Evolutionary conservation across 2,797 vertebrate species (phyloP).

Genomic region (Chelon auratus): DNA sequence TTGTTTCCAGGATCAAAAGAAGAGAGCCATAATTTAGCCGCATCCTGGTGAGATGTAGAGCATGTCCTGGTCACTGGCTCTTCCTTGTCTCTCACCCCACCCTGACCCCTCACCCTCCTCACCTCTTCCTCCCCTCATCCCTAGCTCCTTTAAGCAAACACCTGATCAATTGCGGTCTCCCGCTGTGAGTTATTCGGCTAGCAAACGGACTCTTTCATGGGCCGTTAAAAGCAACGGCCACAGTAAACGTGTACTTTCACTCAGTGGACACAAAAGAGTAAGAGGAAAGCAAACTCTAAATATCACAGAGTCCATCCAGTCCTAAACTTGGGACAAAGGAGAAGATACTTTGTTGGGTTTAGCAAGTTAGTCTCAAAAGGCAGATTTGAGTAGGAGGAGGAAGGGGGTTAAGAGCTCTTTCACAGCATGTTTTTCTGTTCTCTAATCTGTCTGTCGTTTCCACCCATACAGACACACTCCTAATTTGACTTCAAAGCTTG

Average conservation of each 20-base stretch:
- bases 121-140: slow-evolving; percentile 37
- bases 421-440: slow-evolving; percentile 52
- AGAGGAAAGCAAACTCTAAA: slow-evolving; percentile 51
- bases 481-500: slow-evolving; percentile 76
- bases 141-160: slow-evolving; percentile 33
- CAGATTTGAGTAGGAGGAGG: slow-evolving; percentile 41
- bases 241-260: slow-evolving; percentile 65
- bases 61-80: slow-evolving; percentile 59
- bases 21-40: slow-evolving; percentile 70
- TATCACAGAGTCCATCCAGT: slow-evolving; percentile 26
- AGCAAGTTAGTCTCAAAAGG: slow-evolving; percentile 42
- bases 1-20: slow-evolving; percentile 75
- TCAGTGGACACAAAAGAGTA: slow-evolving; percentile 42
- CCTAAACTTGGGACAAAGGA: slow-evolving; percentile 63
- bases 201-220: slow-evolving; percentile 25
- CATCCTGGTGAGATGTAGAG: slow-evolving; percentile 62
- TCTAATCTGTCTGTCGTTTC: slow-evolving; percentile 67
- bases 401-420: slow-evolving; percentile 41
- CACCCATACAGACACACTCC: slow-evolving; percentile 60
- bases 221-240: slow-evolving; percentile 37
- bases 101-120: slow-evolving; percentile 62
- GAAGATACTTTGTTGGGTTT: slow-evolving; percentile 50
- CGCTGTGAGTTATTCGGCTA: slow-evolving; percentile 35
- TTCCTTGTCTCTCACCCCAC: slow-evolving; percentile 53
- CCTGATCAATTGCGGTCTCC: slow-evolving; percentile 60